These are phyloP conservation scores for Spilogale gracilis DNA, from an alignment of 2,113 vertebrate genomes.

Conservation along the genomic window DNA sequence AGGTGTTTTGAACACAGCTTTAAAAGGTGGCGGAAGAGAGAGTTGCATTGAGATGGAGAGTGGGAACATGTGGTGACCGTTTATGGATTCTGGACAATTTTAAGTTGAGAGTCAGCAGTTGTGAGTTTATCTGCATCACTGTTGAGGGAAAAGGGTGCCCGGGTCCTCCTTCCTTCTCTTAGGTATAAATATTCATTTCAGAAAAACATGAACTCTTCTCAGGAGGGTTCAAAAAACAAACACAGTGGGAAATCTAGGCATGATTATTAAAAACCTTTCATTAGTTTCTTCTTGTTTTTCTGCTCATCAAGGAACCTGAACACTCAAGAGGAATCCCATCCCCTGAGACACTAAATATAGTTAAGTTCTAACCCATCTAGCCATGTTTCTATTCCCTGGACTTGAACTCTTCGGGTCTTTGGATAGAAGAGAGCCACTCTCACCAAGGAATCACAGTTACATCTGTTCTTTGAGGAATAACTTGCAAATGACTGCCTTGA, in stretches of 20 bases:
- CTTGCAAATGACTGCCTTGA: neutral
- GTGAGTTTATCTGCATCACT: neutral
- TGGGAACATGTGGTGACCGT: neutral
- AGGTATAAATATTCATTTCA: neutral
- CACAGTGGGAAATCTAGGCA: neutral
- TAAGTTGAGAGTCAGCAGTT: neutral
- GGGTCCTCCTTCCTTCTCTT: neutral
- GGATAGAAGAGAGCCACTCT: neutral
- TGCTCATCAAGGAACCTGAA: neutral
- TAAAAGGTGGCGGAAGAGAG: neutral
- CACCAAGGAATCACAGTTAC: neutral
- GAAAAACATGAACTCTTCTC: neutral
- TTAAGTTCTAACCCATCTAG: neutral
- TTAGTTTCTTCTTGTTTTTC: neutral
- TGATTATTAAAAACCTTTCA: neutral
- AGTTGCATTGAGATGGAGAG: neutral
- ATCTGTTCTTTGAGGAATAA: neutral
- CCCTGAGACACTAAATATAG: neutral
- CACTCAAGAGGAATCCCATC: neutral
- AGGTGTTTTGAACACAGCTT: neutral
- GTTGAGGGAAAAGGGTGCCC: neutral
- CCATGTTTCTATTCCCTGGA: neutral
- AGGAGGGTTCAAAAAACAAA: neutral
- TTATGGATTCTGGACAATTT: neutral
- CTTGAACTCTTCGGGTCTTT: neutral